These are phyloP conservation scores for Oryzaephilus surinamensis DNA, from an alignment of 1,140 invertebrate genomes.

Conservation along the genomic window DNA sequence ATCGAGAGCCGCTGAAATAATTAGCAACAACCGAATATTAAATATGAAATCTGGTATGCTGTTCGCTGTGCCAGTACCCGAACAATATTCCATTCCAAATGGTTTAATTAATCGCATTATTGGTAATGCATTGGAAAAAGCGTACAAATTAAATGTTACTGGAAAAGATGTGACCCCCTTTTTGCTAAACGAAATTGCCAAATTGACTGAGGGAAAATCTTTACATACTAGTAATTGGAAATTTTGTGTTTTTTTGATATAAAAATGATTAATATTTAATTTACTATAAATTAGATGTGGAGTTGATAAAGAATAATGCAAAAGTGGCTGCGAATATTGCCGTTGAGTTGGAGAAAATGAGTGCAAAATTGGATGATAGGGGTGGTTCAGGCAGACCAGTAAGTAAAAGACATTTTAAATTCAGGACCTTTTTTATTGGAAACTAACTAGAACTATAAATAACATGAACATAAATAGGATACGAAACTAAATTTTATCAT, in stretches of 20 bases:
- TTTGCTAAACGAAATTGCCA: slow-evolving; percentile 63
- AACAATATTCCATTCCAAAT: slow-evolving; percentile 51
- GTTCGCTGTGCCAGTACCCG: slow-evolving; percentile 84
- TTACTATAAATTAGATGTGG: slow-evolving; percentile 55
- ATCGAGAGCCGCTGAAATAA: slow-evolving; percentile 59
- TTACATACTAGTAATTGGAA: slow-evolving; percentile 72
- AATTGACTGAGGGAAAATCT: slow-evolving; percentile 70
- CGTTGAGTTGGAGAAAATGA: too few species aligned
- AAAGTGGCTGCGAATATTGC: slow-evolving; percentile 75
- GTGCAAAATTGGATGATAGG: too few species aligned
- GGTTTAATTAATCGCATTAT: slow-evolving; percentile 59
- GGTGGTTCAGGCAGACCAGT: too few species aligned
- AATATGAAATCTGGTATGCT: slow-evolving; percentile 69
- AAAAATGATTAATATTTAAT: slow-evolving; percentile 11
- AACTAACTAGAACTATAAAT: too few species aligned
- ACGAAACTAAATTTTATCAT: too few species aligned
- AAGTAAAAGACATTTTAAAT: too few species aligned
- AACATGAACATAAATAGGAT: too few species aligned
- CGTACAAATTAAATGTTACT: slow-evolving; percentile 48
- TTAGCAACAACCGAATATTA: slow-evolving; percentile 48
- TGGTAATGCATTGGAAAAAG: slow-evolving; percentile 56
- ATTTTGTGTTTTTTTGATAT: slow-evolving; percentile 20
- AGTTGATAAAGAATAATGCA: slow-evolving; percentile 88
- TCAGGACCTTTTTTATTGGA: too few species aligned
- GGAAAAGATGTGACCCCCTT: slow-evolving; percentile 93